Evolutionary conservation across 2,797 vertebrate genomes (phyloP).

Genomic region (Cirrhinus molitorella): DNA sequence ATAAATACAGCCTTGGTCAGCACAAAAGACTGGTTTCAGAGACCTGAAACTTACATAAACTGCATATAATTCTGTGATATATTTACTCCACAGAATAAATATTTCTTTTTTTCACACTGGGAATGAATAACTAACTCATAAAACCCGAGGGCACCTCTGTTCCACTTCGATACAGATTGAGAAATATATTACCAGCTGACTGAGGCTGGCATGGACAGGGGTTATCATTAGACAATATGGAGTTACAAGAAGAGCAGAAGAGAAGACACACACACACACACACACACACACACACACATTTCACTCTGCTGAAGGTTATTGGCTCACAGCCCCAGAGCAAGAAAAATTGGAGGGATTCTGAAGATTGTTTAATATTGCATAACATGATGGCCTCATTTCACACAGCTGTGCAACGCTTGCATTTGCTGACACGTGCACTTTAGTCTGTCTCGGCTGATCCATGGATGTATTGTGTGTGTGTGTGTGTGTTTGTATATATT

Average conservation of each 20-base stretch:
- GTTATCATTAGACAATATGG: constrained; percentile 48
- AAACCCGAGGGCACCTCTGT: not conserved
- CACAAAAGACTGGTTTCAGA: not conserved
- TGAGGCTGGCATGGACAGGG: constrained; percentile 22
- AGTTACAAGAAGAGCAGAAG: constrained; percentile 23
- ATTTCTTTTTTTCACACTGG: not conserved
- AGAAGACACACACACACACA: not conserved
- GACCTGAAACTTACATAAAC: not conserved
- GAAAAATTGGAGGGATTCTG: constrained; percentile 14
- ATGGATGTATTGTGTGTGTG: constrained; percentile 21
- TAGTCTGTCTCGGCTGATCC: not conserved
- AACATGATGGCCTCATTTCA: constrained; percentile 3
- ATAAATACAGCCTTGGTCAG: not conserved
- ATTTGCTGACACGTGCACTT: constrained; percentile 2
- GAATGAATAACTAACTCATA: constrained; percentile 22
- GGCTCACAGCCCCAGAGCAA: constrained; percentile 3
- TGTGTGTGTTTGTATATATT: too few species aligned
- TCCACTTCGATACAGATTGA: constrained; percentile 32
- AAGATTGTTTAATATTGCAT: constrained; percentile 26
- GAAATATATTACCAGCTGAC: constrained; percentile 45
- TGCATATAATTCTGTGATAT: not conserved
- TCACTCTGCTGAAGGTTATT: constrained; percentile 41
- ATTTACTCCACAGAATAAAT: constrained; percentile 11
- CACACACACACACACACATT: not conserved
- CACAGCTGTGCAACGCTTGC: constrained; percentile 17